These are phyloP conservation scores for Passer montanus DNA, from an alignment of 2,113 vertebrate genomes.

Conservation along the genomic window DNA sequence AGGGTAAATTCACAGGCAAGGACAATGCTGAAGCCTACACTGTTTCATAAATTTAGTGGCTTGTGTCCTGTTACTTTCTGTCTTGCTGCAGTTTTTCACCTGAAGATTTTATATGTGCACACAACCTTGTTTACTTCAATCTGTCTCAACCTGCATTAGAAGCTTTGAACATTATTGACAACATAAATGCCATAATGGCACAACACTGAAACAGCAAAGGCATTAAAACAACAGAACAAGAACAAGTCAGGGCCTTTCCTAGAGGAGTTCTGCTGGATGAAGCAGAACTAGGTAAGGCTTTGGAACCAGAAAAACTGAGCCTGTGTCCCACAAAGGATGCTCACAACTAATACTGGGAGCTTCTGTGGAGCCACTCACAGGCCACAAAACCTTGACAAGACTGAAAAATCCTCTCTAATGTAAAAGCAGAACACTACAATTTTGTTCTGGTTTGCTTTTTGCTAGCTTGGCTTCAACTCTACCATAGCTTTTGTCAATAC, in stretches of 20 bases:
- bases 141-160: background rate
- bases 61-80: background rate
- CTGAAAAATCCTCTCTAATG: background rate
- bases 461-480: background rate
- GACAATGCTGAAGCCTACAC: slow-evolving; percentile 15
- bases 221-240: background rate
- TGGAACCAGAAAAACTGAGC: background rate
- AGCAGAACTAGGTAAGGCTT: background rate
- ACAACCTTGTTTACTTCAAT: slow-evolving; percentile 12
- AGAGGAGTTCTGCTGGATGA: background rate
- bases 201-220: background rate
- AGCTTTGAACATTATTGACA: background rate
- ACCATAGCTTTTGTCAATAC: background rate
- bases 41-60: slow-evolving; percentile 30
- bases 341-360: background rate
- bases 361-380: background rate
- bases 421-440: background rate
- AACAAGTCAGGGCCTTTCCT: background rate
- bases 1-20: slow-evolving; percentile 58
- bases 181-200: background rate
- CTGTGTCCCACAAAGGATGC: background rate
- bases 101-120: background rate
- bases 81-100: slow-evolving; percentile 27
- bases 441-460: background rate
- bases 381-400: background rate